These are phyloP conservation scores for Cantharis nigra DNA, from an alignment of 2,888 invertebrate species.

Conservation along the genomic window DNA sequence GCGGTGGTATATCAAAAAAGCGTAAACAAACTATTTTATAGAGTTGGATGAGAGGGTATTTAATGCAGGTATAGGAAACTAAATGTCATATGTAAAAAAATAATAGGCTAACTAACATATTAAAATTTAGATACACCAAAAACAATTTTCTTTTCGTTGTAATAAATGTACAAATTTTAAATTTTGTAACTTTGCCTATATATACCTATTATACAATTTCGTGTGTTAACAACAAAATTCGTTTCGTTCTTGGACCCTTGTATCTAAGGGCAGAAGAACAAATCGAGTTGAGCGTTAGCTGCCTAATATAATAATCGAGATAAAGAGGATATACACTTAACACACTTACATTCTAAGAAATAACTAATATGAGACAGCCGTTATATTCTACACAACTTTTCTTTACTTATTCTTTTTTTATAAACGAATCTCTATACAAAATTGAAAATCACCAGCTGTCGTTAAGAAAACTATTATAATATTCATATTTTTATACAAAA, in stretches of 20 bases:
- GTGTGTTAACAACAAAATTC: not conserved
- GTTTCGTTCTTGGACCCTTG: not conserved
- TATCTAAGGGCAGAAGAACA: not conserved
- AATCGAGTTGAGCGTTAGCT: constrained; percentile 39
- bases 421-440: constrained; percentile 31
- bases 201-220: constrained; percentile 8
- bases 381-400: constrained; percentile 34
- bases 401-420: constrained; percentile 30
- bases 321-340: constrained; percentile 44
- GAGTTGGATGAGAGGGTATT: constrained; percentile 1
- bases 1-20: constrained; percentile 51
- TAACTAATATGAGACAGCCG: constrained; percentile 35
- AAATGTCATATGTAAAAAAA: constrained; percentile 33
- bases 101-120: constrained; percentile 37
- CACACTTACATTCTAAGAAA: constrained; percentile 45
- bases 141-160: constrained; percentile 47
- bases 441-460: constrained; percentile 25
- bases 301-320: constrained; percentile 38
- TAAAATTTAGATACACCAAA: constrained; percentile 46
- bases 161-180: constrained; percentile 46
- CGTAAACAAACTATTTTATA: not conserved
- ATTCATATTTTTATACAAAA: constrained; percentile 17
- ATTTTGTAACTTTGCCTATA: constrained; percentile 22
- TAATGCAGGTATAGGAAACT: constrained; percentile 11
- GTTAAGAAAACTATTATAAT: constrained; percentile 5